A percentile compares a stretch with the other conserved stretches of the same genome.
These are phyloP conservation scores for Gephyroberyx darwinii DNA, from an alignment of 2,797 vertebrate genomes.

Conservation along the genomic window DNA sequence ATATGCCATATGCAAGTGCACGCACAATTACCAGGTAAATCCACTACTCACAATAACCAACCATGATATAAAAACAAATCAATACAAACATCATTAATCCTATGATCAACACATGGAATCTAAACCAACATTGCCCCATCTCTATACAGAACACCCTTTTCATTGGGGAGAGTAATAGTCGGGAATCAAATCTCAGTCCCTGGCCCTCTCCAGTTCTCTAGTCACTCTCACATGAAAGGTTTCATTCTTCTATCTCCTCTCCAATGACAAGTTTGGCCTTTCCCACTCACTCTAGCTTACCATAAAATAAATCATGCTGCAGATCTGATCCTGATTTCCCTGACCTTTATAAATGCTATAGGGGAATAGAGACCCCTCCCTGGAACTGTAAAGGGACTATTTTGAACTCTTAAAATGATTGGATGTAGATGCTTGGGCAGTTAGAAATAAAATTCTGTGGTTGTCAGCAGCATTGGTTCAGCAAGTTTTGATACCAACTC, in stretches of 20 bases:
- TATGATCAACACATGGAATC: no score
- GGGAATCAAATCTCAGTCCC: conserved; percentile 35
- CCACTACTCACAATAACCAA: no score
- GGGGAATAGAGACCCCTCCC: conserved; percentile 37
- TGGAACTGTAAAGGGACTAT: conserved; percentile 56
- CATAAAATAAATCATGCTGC: conserved; percentile 30
- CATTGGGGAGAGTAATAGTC: neutral
- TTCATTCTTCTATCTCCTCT: conserved; percentile 53
- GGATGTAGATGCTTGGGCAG: neutral
- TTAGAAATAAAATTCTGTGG: conserved; percentile 21
- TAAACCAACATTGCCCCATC: neutral
- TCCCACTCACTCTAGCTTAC: conserved; percentile 49
- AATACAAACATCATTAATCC: no score
- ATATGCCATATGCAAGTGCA: no score
- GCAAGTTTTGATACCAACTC: no score
- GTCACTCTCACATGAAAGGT: conserved; percentile 63
- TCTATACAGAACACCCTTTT: neutral
- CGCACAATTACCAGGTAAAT: no score
- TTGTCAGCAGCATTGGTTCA: conserved; percentile 26
- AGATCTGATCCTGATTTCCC: conserved; percentile 54
- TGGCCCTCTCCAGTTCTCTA: conserved; percentile 40
- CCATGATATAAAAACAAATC: no score
- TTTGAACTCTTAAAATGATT: conserved; percentile 33
- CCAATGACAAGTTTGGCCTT: conserved; percentile 67
- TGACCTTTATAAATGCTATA: conserved; percentile 72